A percentile compares a stretch with the other conserved stretches of the same genome.
phyloP scores from a whole-genome alignment of 1,140 invertebrate genomes.

The Drosophila kikkawai region DNA sequence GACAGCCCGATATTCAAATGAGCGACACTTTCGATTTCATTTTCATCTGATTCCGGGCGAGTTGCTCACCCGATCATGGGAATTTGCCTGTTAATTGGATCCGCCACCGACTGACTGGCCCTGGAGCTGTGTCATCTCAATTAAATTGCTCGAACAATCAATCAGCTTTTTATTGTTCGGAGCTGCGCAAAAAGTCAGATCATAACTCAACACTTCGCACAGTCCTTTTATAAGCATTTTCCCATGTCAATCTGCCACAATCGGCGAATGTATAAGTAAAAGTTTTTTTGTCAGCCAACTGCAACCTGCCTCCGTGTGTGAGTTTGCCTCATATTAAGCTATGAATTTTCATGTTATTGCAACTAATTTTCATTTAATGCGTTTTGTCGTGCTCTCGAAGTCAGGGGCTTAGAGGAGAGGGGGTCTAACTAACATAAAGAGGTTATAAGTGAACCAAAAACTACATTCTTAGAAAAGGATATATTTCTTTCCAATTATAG shows the following conservation, averaged over 20 bases:
- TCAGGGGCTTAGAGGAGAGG: conserved; percentile 8
- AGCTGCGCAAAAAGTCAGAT: conserved; percentile 34
- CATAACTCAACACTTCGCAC: conserved; percentile 62
- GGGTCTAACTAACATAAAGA: not conserved
- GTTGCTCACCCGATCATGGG: conserved; percentile 26
- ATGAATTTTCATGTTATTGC: conserved; percentile 82
- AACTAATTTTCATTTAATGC: conserved; percentile 75
- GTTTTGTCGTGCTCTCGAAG: conserved; percentile 20
- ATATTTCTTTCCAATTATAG: not conserved
- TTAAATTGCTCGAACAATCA: conserved; percentile 49
- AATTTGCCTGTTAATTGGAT: conserved; percentile 50
- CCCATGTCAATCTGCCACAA: conserved; percentile 75
- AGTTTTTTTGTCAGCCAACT: conserved; percentile 48
- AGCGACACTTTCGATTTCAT: conserved; percentile 69
- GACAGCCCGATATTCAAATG: conserved; percentile 46
- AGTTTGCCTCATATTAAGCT: conserved; percentile 66
- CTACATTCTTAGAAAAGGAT: not conserved
- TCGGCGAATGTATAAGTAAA: conserved; percentile 60
- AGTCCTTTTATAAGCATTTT: conserved; percentile 78
- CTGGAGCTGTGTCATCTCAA: conserved; percentile 32
- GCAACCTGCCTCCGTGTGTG: conserved; percentile 31
- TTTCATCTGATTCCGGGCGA: conserved; percentile 14
- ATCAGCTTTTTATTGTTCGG: conserved; percentile 63
- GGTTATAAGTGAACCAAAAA: not conserved
- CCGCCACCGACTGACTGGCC: conserved; percentile 7